phyloP scores from a whole-genome alignment of 2,888 invertebrate species.

The Harpalus rubripes region DNA sequence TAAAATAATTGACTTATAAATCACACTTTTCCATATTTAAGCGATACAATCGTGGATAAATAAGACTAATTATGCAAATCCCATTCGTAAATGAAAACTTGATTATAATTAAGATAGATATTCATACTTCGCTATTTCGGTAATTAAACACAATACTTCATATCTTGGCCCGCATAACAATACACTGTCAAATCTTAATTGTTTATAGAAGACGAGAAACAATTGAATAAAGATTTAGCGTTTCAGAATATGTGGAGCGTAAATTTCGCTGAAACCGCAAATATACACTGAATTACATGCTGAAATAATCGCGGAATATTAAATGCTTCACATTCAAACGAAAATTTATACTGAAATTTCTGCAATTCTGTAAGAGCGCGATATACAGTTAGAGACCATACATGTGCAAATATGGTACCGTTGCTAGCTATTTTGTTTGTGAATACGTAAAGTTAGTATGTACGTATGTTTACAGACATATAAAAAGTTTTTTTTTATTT shows the following conservation, averaged over 20 bases:
- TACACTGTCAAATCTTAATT: neutral
- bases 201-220: neutral
- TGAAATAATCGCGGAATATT: neutral
- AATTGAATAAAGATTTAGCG: constrained; percentile 3
- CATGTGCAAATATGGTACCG: neutral
- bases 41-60: neutral
- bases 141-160: neutral
- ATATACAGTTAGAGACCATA: neutral
- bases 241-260: neutral
- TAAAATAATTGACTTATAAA: neutral
- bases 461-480: too few relatives aligned
- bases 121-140: neutral
- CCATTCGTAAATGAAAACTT: neutral
- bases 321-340: neutral
- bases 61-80: neutral
- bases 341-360: neutral
- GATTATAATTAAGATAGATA: neutral
- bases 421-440: too few relatives aligned
- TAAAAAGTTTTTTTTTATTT: too few relatives aligned
- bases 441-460: too few relatives aligned
- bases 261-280: neutral
- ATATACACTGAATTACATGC: neutral
- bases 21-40: neutral
- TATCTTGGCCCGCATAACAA: neutral
- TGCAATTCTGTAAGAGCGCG: neutral